phyloP scores from a whole-genome alignment of 2,888 invertebrate species.

The Hirtodrosophila cameraria region DNA sequence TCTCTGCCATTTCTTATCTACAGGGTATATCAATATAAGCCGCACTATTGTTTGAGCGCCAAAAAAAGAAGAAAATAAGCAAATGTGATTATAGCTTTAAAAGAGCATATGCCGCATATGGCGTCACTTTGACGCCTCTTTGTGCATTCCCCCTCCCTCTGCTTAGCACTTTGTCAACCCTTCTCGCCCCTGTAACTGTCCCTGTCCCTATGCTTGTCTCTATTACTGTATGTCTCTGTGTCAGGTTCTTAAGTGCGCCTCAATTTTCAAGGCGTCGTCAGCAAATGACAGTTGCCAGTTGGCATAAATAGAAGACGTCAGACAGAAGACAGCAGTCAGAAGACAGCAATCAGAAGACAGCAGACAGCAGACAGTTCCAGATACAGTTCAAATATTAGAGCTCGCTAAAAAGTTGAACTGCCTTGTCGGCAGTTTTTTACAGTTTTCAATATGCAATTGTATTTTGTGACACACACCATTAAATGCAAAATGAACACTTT shows the following conservation, averaged over 20 bases:
- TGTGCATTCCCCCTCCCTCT: neutral
- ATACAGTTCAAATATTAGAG: too few species aligned
- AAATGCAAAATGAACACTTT: conserved; percentile 30
- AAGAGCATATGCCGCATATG: conserved; percentile 56
- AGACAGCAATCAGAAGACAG: too few species aligned
- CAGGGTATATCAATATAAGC: too few species aligned
- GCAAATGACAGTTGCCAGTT: conserved; percentile 35
- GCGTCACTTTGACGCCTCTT: conserved; percentile 36
- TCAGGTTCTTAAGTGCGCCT: conserved; percentile 15
- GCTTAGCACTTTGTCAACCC: neutral
- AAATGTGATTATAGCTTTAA: conserved; percentile 25
- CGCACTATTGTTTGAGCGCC: conserved; percentile 32
- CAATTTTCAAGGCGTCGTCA: conserved; percentile 42
- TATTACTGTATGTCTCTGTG: neutral
- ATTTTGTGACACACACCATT: conserved; percentile 32
- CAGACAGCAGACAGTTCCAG: neutral
- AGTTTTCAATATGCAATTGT: conserved; percentile 31
- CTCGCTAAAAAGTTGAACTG: too few species aligned
- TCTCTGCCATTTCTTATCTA: too few species aligned
- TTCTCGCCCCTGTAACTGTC: too few species aligned
- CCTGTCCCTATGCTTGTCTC: too few species aligned
- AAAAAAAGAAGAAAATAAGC: too few species aligned
- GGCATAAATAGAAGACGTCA: neutral
- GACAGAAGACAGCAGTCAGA: too few species aligned
- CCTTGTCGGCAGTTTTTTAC: conserved; percentile 26